These are phyloP conservation scores for Augochlora pura DNA, from an alignment of 1,140 invertebrate species.

Conservation along the genomic window DNA sequence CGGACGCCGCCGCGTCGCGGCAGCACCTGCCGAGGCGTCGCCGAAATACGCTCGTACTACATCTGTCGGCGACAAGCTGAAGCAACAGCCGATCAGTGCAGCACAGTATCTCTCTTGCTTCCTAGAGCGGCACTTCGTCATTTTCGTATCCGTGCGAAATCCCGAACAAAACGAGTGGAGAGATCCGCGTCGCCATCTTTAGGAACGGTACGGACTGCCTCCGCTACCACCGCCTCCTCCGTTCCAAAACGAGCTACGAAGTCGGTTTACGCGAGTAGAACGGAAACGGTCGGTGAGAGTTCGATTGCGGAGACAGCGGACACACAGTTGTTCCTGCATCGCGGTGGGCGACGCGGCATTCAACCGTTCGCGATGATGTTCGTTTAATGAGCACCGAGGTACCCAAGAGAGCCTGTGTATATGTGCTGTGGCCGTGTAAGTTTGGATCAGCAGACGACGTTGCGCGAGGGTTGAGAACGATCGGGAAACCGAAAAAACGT, in stretches of 20 bases:
- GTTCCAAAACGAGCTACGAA: conserved; percentile 14
- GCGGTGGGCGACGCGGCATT: conserved; percentile 15
- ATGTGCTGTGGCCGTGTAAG: background rate
- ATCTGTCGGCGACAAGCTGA: conserved; percentile 63
- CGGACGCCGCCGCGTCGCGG: conserved; percentile 31
- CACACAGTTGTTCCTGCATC: background rate
- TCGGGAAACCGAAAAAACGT: conserved; percentile 13
- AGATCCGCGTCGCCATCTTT: conserved; percentile 74
- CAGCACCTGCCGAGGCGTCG: conserved; percentile 38
- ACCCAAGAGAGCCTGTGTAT: conserved; percentile 2
- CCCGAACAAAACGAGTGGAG: conserved; percentile 50
- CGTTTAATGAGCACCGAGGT: conserved; percentile 7
- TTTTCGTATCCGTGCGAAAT: conserved; percentile 71
- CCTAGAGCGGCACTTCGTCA: conserved; percentile 52
- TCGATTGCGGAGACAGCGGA: conserved; percentile 11
- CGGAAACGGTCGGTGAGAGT: conserved; percentile 16
- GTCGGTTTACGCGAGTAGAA: conserved; percentile 15
- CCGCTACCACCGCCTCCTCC: conserved; percentile 32
- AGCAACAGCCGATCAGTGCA: conserved; percentile 58
- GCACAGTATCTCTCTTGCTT: conserved; percentile 68
- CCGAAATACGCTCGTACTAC: conserved; percentile 42
- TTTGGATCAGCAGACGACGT: conserved; percentile 31
- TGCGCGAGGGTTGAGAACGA: conserved; percentile 37
- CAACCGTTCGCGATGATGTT: conserved; percentile 35
- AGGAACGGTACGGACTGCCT: conserved; percentile 53